Base-by-base conservation (phyloP, 2,113 vertebrate species). In the Heterochromis multidens region DNA sequence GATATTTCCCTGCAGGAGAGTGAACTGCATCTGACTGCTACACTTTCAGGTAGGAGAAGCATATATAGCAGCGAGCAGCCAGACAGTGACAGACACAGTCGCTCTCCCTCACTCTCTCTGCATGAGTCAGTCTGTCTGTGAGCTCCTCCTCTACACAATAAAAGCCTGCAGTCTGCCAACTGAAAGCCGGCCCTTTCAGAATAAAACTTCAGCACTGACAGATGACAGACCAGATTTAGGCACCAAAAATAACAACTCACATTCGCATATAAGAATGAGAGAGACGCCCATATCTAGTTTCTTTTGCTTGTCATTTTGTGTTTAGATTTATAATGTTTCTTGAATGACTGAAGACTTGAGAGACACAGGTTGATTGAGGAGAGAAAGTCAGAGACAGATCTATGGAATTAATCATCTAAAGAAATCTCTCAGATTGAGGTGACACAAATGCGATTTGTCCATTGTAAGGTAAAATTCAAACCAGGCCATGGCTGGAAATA, bases 101-200 rank as follows among this genome's bases (percentile, higher is more conserved):
- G 10, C 74, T 81, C 82, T 40, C 60, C 4, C 70, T 78, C 84
- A 29, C 83, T 76, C 81, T 14, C 40, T 54, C 85, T 25, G 81
- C 89, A 65, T 95, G 94, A 96, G 83, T 96, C 95, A 95, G 93
- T 88, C 84, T 79, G 91, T 92, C 92, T 92, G 83, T 19, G 76
- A 85, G 83, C 92, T 80, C 93, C 89, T 77, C 90, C 88, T 57
- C 88, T 90, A 85, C 95, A 95, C 81, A 94, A 86, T 93, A 94
- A 95, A 90, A 93, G 88, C 88, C 33, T 56, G 9, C 16, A 52
- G 77, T 52, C 83, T 83, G 54, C 57, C 37, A 61, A 19, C 31
- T 37, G 23, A 81, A 19, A 59, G 78, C 6, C 13, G 19, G 12
- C 58, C 29, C 76, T 86, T 93, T 91, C 93, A 94, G 23, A 95